Evolutionary conservation across 2,888 invertebrate species (phyloP), one percentile per base, ranked within the genome.

Genomic region (Plebejus melissa): DNA sequence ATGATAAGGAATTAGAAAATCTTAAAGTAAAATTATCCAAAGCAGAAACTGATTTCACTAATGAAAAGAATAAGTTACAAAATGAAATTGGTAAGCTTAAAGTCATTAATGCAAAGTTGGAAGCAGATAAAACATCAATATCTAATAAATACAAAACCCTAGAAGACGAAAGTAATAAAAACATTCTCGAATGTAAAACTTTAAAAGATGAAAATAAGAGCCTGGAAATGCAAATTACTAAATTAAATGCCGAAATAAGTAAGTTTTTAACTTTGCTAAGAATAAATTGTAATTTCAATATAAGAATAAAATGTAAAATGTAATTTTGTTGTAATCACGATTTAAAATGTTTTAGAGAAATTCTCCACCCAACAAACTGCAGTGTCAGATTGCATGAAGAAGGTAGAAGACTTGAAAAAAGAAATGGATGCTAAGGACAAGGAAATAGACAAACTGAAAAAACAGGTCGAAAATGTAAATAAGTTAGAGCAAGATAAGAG

Each of bases 391-490:
- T 92, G 89, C 85, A 95, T 91, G 88, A 94, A 91, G 86, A 96
- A 94, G 86, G 94, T 96, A 81, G 96, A 96, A 82, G 94, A 94
- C 70, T 89, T 95, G 3, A 95, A 96, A 83, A 94, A 94, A 78
- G 95, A 96, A 79, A 88, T 97, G 79, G 94, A 95, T 80, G 89
- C 90, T 50, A 95, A 96, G 85, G 95, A 95, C 79, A 96, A 95
- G 81, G 95, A 94, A 85, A 89, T 94, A 76, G 94, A 94, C 74
- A 95, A 94, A 81, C 82, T 96, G 57, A 95, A 95, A 81, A 94
- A 95, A 82, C 94, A 95, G 86, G 85, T 94, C 70, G 94, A 95
- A 81, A 86, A 80, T 80, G 83, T 90, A 22, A 88, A 84, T 78
- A 93, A 91, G 84, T 82, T 91, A 80, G 94, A 94, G 84, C 90